A percentile compares a stretch with the other conserved stretches of the same genome.
Conservation (phyloP, 2,797 vertebrate species). For the Lagorchestes hirsutus region DNA sequence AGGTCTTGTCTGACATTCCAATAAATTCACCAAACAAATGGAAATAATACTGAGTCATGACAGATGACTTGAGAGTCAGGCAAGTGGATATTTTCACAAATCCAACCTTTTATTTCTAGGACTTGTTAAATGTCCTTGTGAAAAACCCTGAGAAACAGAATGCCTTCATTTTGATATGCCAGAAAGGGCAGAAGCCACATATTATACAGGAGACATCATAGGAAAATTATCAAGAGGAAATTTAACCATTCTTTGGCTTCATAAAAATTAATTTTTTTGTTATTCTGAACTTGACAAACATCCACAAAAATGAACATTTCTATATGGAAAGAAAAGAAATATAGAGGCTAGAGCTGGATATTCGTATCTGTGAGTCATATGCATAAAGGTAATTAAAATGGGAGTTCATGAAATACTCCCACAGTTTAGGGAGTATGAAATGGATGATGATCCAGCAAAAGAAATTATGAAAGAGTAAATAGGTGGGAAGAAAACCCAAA, state of each 20-base stretch:
- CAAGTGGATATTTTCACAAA: slow-evolving; percentile 22
- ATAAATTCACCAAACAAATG: slow-evolving; percentile 36
- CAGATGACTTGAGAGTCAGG: slow-evolving; percentile 16
- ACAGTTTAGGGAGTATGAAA: neutral
- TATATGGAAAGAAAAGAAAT: neutral
- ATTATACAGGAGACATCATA: neutral
- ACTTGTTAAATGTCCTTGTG: slow-evolving; percentile 1
- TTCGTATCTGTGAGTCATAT: neutral
- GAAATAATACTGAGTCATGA: slow-evolving; percentile 18
- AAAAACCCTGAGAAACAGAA: slow-evolving; percentile 31
- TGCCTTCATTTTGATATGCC: neutral
- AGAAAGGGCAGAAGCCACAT: neutral
- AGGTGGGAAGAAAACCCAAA: neutral
- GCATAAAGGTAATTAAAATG: neutral
- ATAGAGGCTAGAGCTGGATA: neutral
- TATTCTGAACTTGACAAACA: neutral
- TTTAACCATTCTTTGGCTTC: slow-evolving; percentile 39
- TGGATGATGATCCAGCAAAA: neutral
- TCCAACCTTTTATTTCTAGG: neutral
- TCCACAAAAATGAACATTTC: neutral
- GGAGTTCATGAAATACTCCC: neutral
- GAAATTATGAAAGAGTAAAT: neutral
- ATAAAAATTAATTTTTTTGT: slow-evolving; percentile 26
- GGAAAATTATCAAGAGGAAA: slow-evolving; percentile 47
- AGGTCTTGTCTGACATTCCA: slow-evolving; percentile 37